Conservation (phyloP, 2,113 vertebrate species). For the Pangasianodon gigas region DNA sequence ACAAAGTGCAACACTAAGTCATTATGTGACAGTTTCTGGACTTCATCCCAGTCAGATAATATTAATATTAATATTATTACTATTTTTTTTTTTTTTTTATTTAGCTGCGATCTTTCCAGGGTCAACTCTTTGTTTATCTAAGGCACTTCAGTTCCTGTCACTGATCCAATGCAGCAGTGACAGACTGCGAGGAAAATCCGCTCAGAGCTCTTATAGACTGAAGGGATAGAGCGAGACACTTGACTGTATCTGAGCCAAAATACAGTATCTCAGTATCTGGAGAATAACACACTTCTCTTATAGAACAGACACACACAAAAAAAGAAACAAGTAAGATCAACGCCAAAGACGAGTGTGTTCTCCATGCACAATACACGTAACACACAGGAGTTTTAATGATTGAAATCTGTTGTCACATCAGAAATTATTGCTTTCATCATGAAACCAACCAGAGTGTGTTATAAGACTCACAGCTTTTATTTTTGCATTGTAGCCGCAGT, state of each 20-base stretch:
- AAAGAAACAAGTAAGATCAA: neutral
- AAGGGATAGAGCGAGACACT: neutral
- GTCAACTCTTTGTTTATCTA: neutral
- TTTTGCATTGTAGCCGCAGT: neutral
- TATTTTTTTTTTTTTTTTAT: neutral
- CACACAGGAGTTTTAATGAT: neutral
- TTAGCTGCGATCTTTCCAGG: neutral
- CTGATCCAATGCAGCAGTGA: constrained; percentile 29
- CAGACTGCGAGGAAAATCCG: neutral
- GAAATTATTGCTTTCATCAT: neutral
- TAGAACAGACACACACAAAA: constrained; percentile 12
- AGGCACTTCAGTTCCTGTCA: neutral
- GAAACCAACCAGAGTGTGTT: neutral
- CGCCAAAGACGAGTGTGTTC: neutral
- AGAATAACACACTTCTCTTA: neutral
- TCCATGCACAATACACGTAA: neutral
- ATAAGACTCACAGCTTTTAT: neutral
- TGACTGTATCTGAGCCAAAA: constrained; percentile 7
- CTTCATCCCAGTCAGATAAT: neutral
- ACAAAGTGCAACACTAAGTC: neutral
- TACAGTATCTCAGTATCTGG: neutral
- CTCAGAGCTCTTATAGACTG: constrained; percentile 12
- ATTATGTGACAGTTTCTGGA: neutral
- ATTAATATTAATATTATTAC: neutral
- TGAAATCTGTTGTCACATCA: neutral